Evolutionary conservation across 2,888 invertebrate genomes (phyloP).

Genomic region (Eilema depressum): DNA sequence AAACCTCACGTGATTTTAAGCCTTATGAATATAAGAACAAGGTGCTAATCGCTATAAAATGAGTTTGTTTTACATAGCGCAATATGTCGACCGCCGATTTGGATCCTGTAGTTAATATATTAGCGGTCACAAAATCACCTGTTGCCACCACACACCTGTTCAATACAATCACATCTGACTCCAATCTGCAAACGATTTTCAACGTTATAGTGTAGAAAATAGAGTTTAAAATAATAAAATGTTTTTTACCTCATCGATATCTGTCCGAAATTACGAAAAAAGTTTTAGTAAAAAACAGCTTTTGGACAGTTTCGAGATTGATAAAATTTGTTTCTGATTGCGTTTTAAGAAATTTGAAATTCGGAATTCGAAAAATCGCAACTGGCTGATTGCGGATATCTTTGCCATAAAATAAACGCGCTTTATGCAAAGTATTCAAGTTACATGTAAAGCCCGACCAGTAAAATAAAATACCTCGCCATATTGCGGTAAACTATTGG

Average conservation of each 20-base stretch:
- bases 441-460: too few species aligned
- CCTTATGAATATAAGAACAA: slow-evolving; percentile 37
- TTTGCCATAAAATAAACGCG: slow-evolving; percentile 5
- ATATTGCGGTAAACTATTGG: too few species aligned
- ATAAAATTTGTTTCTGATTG: slow-evolving; percentile 50
- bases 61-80: slow-evolving; percentile 62
- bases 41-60: slow-evolving; percentile 40
- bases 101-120: slow-evolving; percentile 80
- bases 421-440: slow-evolving; percentile 19
- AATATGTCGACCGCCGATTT: slow-evolving; percentile 79
- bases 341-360: slow-evolving; percentile 30
- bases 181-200: slow-evolving; percentile 45
- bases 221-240: slow-evolving; percentile 43
- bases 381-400: slow-evolving; percentile 40
- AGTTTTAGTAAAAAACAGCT: slow-evolving; percentile 53
- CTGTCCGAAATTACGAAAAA: slow-evolving; percentile 69
- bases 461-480: too few species aligned
- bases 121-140: slow-evolving; percentile 84
- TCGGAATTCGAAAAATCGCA: slow-evolving; percentile 36
- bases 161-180: slow-evolving; percentile 82
- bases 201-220: slow-evolving; percentile 9
- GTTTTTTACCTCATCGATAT: slow-evolving; percentile 58
- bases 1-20: slow-evolving; percentile 37
- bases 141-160: slow-evolving; percentile 82
- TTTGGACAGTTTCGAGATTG: slow-evolving; percentile 65